phyloP scores from a whole-genome alignment of 1,140 invertebrate genomes.

The Drosophila gunungcola region DNA sequence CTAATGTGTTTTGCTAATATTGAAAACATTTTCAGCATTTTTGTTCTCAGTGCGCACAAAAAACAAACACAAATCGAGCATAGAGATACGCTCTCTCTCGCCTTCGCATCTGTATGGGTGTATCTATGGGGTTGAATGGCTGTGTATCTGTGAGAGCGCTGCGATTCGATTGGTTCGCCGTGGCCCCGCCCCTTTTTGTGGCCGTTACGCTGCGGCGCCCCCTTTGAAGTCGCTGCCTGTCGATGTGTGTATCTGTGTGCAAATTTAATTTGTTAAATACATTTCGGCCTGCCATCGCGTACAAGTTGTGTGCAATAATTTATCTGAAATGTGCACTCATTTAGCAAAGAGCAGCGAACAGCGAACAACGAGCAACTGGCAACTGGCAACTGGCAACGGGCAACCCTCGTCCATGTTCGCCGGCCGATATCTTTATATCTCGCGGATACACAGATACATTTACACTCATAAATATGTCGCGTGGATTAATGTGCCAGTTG shows the following conservation, averaged over 20 bases:
- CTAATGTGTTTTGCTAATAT: too few relatives aligned
- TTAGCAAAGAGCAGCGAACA: conserved; percentile 60
- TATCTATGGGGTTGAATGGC: conserved; percentile 27
- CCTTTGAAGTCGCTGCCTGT: conserved; percentile 54
- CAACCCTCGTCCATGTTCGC: conserved; percentile 75
- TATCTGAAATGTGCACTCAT: conserved; percentile 84
- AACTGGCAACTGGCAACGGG: conserved; percentile 31
- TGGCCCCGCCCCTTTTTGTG: conserved; percentile 29
- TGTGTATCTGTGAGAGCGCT: conserved; percentile 43
- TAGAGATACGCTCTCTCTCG: conserved; percentile 5
- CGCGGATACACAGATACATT: conserved; percentile 68
- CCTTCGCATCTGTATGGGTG: conserved; percentile 2
- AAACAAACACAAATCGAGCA: neutral
- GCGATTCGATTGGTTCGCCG: conserved; percentile 10
- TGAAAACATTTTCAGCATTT: too few relatives aligned
- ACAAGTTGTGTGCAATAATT: conserved; percentile 83
- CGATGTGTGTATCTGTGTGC: conserved; percentile 60
- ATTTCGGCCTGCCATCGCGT: conserved; percentile 72
- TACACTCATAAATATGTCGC: conserved; percentile 82
- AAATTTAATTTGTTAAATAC: conserved; percentile 84
- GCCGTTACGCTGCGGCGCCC: conserved; percentile 58
- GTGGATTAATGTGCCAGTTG: conserved; percentile 82
- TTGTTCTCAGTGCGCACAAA: conserved; percentile 4
- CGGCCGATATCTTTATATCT: conserved; percentile 79
- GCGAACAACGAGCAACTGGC: conserved; percentile 45